Evolutionary conservation across 1,140 invertebrate genomes (phyloP).

Genomic region (Watersipora subatra): DNA sequence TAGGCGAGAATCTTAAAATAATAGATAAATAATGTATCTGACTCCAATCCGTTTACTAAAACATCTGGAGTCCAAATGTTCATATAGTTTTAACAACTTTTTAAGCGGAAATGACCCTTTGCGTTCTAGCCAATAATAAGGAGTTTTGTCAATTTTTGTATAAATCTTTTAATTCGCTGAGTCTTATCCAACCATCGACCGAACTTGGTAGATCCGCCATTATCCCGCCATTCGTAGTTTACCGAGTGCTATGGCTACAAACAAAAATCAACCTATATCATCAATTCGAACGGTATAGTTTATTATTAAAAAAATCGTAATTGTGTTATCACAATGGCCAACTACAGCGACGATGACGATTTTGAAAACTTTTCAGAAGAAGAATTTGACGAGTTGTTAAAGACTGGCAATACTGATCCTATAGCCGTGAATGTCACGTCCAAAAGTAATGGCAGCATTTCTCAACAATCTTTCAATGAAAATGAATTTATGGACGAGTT

Average conservation of each 20-base stretch:
- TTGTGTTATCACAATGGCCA: not conserved
- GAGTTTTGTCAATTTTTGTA: not conserved
- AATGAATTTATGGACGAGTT: too few species aligned
- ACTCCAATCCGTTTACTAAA: too few species aligned
- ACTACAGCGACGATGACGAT: not conserved
- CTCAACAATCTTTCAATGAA: not conserved
- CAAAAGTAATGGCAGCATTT: not conserved
- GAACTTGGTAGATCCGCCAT: not conserved
- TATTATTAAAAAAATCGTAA: not conserved
- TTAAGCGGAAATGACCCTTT: too few species aligned
- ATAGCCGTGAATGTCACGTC: not conserved
- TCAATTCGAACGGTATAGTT: not conserved
- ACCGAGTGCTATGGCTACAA: not conserved
- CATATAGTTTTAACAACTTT: too few species aligned
- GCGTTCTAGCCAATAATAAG: too few species aligned
- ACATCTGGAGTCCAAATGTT: too few species aligned
- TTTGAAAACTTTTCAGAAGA: not conserved
- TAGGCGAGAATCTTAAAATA: too few species aligned
- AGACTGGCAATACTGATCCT: too few species aligned
- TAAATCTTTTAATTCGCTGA: not conserved
- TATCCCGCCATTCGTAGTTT: not conserved
- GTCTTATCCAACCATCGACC: not conserved
- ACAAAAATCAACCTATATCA: too few species aligned
- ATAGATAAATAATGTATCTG: too few species aligned
- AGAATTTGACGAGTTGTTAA: too few species aligned